Conservation (phyloP, 1,140 invertebrate species). For the Bombus terrestris region DNA sequence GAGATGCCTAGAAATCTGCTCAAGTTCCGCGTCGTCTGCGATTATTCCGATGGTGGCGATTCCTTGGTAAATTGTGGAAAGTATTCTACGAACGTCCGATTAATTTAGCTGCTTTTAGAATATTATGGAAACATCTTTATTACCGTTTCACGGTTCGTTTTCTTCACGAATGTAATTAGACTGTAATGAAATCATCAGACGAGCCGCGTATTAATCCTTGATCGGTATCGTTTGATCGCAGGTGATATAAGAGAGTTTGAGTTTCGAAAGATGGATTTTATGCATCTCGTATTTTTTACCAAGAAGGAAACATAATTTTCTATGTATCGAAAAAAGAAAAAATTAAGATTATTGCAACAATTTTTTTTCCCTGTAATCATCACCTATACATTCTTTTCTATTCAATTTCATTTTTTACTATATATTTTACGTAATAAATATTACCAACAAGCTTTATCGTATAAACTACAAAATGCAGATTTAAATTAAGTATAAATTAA, state of each 20-base stretch:
- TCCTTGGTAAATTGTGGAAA: constrained; percentile 76
- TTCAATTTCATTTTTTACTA: background rate
- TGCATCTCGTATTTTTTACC: background rate
- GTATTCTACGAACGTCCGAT: background rate
- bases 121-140: background rate
- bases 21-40: constrained; percentile 89
- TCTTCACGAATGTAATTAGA: background rate
- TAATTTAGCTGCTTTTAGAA: background rate
- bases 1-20: constrained; percentile 91
- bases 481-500: background rate
- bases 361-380: too few species aligned
- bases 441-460: too few species aligned
- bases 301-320: background rate
- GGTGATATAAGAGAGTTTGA: background rate
- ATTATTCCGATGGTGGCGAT: constrained; percentile 76
- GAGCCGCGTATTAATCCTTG: too few species aligned
- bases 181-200: background rate
- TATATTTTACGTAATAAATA: background rate
- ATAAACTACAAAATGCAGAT: background rate
- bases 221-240: too few species aligned
- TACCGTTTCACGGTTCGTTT: background rate
- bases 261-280: background rate
- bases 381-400: background rate
- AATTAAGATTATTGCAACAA: background rate
- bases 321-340: background rate